Evolutionary conservation across 2,888 invertebrate genomes (phyloP).

Genomic region (Tuta absoluta): DNA sequence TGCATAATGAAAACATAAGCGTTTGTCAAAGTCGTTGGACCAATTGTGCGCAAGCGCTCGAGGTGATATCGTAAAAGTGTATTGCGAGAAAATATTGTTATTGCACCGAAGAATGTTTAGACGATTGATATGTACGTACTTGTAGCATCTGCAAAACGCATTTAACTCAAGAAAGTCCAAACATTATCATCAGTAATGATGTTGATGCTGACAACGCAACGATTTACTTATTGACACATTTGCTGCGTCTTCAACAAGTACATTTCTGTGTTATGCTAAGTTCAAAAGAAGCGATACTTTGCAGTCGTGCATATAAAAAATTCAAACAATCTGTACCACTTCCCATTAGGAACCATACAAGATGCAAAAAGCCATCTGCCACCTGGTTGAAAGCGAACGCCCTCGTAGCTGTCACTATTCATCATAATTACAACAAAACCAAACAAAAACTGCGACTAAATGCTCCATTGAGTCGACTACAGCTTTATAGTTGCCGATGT

Average conservation of each 20-base stretch:
- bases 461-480: slow-evolving; percentile 37
- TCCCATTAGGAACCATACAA: slow-evolving; percentile 25
- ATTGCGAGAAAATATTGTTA: slow-evolving; percentile 67
- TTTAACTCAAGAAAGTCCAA: slow-evolving; percentile 68
- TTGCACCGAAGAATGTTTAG: slow-evolving; percentile 55
- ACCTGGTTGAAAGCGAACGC: slow-evolving; percentile 51
- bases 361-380: slow-evolving; percentile 48
- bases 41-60: slow-evolving; percentile 54
- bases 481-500: slow-evolving; percentile 40
- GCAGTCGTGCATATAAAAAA: slow-evolving; percentile 18
- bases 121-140: slow-evolving; percentile 65
- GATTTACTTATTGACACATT: slow-evolving; percentile 25
- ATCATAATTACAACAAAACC: slow-evolving; percentile 59
- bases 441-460: slow-evolving; percentile 46
- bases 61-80: slow-evolving; percentile 62
- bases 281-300: background rate
- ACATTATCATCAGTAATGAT: slow-evolving; percentile 50
- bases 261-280: background rate
- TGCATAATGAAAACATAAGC: slow-evolving; percentile 60
- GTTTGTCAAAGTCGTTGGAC: slow-evolving; percentile 59
- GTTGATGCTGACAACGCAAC: slow-evolving; percentile 34
- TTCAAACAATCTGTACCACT: slow-evolving; percentile 24
- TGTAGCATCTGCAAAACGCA: slow-evolving; percentile 58
- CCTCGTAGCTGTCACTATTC: slow-evolving; percentile 56
- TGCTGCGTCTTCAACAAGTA: background rate